These are phyloP conservation scores for Proterorhinus semilunaris DNA, from an alignment of 2,113 vertebrate genomes.

Conservation along the genomic window DNA sequence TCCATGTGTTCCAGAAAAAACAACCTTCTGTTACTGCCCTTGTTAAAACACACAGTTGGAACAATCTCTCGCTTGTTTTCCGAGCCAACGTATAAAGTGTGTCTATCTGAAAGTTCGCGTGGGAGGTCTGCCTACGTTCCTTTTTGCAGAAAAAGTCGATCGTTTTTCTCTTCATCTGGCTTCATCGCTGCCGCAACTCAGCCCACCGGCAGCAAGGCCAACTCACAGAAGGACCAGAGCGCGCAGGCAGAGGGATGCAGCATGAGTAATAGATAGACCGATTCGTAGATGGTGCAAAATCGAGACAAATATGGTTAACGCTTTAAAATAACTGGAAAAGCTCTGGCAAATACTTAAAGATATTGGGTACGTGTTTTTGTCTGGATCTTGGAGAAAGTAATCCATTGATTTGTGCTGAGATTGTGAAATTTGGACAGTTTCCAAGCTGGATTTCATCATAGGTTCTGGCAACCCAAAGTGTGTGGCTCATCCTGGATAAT, in stretches of 20 bases:
- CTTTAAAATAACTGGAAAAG: too few relatives aligned
- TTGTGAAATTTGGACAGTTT: too few relatives aligned
- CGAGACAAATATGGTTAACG: too few relatives aligned
- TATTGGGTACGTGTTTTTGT: too few relatives aligned
- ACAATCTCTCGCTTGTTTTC: conserved; percentile 28
- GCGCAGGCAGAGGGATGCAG: conserved; percentile 53
- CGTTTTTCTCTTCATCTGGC: conserved; percentile 55
- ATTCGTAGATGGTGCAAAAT: conserved; percentile 1
- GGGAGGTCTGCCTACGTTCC: conserved; percentile 56
- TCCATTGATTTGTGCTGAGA: too few relatives aligned
- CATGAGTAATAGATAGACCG: conserved; percentile 44
- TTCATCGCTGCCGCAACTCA: conserved; percentile 34
- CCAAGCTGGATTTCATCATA: too few relatives aligned
- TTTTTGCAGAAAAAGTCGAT: conserved; percentile 48
- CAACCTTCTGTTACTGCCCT: not conserved
- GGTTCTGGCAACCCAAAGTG: too few relatives aligned
- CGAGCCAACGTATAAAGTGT: conserved; percentile 37
- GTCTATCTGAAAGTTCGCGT: conserved; percentile 51
- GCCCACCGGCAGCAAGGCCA: conserved; percentile 31
- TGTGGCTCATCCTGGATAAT: too few relatives aligned
- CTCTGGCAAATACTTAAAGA: too few relatives aligned
- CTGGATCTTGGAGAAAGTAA: too few relatives aligned
- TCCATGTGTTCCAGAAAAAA: conserved; percentile 26
- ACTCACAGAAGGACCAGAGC: conserved; percentile 57
- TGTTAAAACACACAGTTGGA: conserved; percentile 13